A percentile compares a stretch with the other conserved stretches of the same genome.
Evolutionary conservation across 1,140 invertebrate genomes (phyloP).

Genomic region (Anastrepha ludens): DNA sequence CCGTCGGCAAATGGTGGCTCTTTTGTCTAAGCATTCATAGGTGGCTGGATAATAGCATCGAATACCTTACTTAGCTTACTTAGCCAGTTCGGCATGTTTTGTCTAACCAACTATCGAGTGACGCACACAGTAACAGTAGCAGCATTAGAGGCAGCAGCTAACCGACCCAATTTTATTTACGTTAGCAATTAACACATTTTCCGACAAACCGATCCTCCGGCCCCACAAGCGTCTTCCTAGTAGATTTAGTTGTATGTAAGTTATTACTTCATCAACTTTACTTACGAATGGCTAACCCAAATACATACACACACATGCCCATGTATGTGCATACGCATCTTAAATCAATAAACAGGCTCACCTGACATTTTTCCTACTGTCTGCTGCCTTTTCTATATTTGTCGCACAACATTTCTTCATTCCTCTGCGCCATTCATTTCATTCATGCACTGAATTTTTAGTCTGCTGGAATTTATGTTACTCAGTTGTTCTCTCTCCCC

Average conservation of each 20-base stretch:
- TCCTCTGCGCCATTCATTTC: neutral
- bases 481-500: neutral
- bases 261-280: neutral
- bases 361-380: neutral
- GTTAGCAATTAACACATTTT: constrained; percentile 23
- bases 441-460: neutral
- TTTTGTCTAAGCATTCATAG: neutral
- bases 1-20: neutral
- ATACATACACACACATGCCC: neutral
- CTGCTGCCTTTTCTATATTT: neutral
- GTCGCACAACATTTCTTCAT: neutral
- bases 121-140: neutral
- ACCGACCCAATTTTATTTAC: constrained; percentile 11
- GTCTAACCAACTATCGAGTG: neutral
- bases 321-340: neutral
- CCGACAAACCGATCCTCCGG: neutral
- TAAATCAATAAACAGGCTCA: too few species aligned
- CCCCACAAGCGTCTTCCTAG: neutral
- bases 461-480: neutral
- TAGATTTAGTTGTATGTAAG: neutral
- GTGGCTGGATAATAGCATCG: neutral
- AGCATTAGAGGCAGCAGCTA: too few species aligned
- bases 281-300: neutral
- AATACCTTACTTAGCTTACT: neutral
- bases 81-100: constrained; percentile 6